Conservation (phyloP, 2,888 invertebrate species). For the Andrena hattorfiana region DNA sequence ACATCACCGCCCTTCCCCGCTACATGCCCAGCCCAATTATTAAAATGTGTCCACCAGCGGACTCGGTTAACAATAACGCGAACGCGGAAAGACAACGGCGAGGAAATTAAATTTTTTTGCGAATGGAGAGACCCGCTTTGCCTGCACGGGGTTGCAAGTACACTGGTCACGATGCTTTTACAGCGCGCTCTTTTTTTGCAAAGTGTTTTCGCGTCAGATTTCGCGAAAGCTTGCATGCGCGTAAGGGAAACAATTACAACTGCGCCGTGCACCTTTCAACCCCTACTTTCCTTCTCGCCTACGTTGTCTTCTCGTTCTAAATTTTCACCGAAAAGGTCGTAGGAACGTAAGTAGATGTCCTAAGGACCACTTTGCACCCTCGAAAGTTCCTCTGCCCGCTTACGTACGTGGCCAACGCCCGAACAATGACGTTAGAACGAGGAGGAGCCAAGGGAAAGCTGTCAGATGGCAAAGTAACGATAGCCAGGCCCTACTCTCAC, state of each 20-base stretch:
- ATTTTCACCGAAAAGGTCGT: not conserved
- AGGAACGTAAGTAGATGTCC: too few relatives aligned
- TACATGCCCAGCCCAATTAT: conserved; percentile 39
- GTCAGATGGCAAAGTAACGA: conserved; percentile 76
- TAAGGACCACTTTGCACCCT: too few relatives aligned
- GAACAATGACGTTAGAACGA: conserved; percentile 76
- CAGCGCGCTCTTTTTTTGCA: not conserved
- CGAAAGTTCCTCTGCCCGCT: conserved; percentile 31
- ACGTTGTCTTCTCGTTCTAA: not conserved
- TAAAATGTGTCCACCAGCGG: conserved; percentile 41
- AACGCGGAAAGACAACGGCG: not conserved
- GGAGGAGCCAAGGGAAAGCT: conserved; percentile 72
- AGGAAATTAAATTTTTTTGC: conserved; percentile 42
- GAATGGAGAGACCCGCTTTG: conserved; percentile 35
- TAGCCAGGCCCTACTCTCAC: conserved; percentile 54
- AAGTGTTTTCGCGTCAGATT: not conserved
- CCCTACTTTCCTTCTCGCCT: too few relatives aligned
- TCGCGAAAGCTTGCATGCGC: not conserved
- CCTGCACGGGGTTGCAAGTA: conserved; percentile 9
- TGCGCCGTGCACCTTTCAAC: too few relatives aligned
- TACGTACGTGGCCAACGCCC: conserved; percentile 13
- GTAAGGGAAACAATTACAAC: too few relatives aligned
- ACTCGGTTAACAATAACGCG: conserved; percentile 38
- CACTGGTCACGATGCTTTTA: not conserved
- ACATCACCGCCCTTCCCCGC: conserved; percentile 16